Evolutionary conservation across 1,140 invertebrate species (phyloP).

Genomic region (Penaeus japonicus): DNA sequence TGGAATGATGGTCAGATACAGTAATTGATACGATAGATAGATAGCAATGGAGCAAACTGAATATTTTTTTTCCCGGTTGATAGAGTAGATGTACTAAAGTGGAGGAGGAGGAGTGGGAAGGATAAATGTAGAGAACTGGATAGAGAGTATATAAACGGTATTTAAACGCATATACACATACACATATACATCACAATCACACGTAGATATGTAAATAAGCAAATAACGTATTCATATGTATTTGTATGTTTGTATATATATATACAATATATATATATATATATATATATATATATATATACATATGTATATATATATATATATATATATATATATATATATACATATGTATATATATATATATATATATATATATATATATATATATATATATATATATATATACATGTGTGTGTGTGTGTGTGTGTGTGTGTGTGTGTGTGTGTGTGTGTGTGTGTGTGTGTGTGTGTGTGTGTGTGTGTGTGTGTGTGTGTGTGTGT

Average conservation of each 20-base stretch:
- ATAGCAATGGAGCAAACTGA: too few species aligned
- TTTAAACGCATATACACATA: not conserved
- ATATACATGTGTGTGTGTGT: slow-evolving; percentile 15
- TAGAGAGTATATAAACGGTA: not conserved
- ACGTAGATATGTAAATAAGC: not conserved
- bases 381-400: not conserved
- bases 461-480: too few species aligned
- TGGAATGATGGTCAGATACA: too few species aligned
- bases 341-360: not conserved
- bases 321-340: not conserved
- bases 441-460: too few species aligned
- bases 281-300: slow-evolving; percentile 1
- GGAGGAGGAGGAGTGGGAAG: too few species aligned
- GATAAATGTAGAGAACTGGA: too few species aligned
- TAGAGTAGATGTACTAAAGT: too few species aligned
- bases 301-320: not conserved
- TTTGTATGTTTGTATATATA: too few species aligned
- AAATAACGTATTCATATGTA: not conserved
- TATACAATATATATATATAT: too few species aligned
- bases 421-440: slow-evolving; percentile 19
- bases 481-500: too few species aligned
- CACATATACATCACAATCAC: not conserved
- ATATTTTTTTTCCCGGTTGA: too few species aligned
- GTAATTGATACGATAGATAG: too few species aligned
- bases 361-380: slow-evolving; percentile 2